Evolutionary conservation across 2,888 invertebrate genomes (phyloP).

Genomic region (Drosophila yooni): DNA sequence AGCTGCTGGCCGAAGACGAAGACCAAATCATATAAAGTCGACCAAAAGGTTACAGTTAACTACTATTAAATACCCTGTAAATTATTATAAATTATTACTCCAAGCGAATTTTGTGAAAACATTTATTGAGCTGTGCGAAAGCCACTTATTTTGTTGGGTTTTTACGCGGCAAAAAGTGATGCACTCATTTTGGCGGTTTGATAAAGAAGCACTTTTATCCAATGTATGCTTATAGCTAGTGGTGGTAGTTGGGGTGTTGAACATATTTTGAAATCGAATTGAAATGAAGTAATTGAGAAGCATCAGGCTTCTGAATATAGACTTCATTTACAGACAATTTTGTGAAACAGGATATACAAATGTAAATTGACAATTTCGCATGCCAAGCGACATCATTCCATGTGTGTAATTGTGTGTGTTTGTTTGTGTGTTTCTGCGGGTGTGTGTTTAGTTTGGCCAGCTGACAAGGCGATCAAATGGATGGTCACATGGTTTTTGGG

Average conservation of each 20-base stretch:
- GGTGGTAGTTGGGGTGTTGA: too few species aligned
- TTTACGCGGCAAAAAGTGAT: too few species aligned
- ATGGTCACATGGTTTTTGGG: constrained; percentile 75
- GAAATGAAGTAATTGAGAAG: background rate
- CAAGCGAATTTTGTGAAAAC: background rate
- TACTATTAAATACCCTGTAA: constrained; percentile 35
- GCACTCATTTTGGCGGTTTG: too few species aligned
- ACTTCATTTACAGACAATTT: background rate
- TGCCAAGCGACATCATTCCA: constrained; percentile 1
- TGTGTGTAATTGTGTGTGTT: background rate
- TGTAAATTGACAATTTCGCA: constrained; percentile 40
- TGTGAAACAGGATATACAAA: constrained; percentile 29
- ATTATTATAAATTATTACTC: background rate
- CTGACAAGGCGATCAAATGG: constrained; percentile 68
- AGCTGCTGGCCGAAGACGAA: constrained; percentile 3
- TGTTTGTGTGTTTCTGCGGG: constrained; percentile 2
- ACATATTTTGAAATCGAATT: background rate
- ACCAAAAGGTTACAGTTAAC: background rate
- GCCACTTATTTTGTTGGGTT: too few species aligned
- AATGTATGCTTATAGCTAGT: too few species aligned
- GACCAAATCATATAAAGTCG: background rate
- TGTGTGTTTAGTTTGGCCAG: constrained; percentile 24
- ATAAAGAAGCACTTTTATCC: too few species aligned
- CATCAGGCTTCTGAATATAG: background rate
- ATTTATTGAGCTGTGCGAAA: background rate